Percentiles rank a stretch among this genome's conserved stretches.
Conservation (phyloP, 2,888 invertebrate species). For the Eugnorisma glareosa region DNA sequence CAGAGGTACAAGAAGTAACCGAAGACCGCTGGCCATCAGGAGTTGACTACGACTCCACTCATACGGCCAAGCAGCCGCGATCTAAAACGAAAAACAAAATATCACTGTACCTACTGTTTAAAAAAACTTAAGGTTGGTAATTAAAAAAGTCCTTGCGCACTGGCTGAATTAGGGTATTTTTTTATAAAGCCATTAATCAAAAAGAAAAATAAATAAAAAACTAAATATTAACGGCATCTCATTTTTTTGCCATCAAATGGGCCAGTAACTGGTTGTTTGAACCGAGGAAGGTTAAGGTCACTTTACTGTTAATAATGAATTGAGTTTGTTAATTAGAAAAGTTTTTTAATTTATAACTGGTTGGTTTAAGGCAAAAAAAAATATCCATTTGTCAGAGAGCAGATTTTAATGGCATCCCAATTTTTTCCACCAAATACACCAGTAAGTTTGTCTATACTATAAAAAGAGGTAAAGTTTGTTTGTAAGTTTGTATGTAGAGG, state of each 20-base stretch:
- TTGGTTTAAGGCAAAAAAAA: background rate
- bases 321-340: background rate
- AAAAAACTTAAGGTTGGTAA: conserved; percentile 11
- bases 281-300: background rate
- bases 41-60: conserved; percentile 96
- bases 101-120: background rate
- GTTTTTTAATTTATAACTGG: background rate
- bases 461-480: too few species aligned
- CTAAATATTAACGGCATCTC: background rate
- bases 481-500: too few species aligned
- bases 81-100: conserved; percentile 80
- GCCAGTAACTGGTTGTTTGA: background rate
- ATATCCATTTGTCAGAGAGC: background rate
- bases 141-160: background rate
- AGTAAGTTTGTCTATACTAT: too few species aligned
- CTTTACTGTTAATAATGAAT: background rate
- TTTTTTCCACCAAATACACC: background rate
- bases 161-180: background rate
- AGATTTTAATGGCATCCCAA: background rate
- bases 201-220: conserved; percentile 3
- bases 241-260: background rate
- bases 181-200: too few species aligned
- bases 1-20: conserved; percentile 94
- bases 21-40: conserved; percentile 93
- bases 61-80: conserved; percentile 94